Base-by-base conservation (phyloP, 2,888 invertebrate genomes). In the Drosophila testacea region DNA sequence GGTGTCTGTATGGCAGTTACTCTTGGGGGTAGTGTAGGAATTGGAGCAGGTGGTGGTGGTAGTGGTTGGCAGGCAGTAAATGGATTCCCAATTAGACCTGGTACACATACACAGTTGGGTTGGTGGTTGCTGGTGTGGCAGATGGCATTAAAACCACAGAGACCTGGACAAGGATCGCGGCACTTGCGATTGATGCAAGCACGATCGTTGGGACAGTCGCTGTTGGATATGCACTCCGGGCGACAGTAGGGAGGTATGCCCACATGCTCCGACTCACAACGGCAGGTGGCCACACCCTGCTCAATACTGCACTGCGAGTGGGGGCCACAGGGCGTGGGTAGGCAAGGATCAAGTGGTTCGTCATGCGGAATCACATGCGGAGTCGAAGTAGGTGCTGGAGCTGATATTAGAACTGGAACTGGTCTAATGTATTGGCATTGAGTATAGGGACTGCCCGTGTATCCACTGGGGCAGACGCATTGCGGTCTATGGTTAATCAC, bases 101-200 rank as follows among this genome's bases (percentile, higher is more conserved):
- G 81, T 32, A 94, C 94, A 87, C 96, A 96, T 48, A 94, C 94
- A 90, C 96, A 96, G 82, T 95, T 95, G 4, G 96, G 96, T 86
- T 95, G 95, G 83, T 97, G 96, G 91, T 96, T 96, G 16, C 95
- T 93, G 4, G 96, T 95, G 90, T 95, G 94, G 89, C 96, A 97
- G 77, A 94, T 93, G 6, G 96, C 95, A 80, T 94, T 94, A 50
- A 94, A 93, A 32, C 96, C 96, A 90, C 96, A 97, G 16, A 95
- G 93, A 34, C 96, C 96, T 13, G 94, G 94, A 88, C 97, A 97
- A 11, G 96, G 96, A 91, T 96, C 95, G 65, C 94, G 94, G 91
- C 97, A 97, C 92, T 95, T 96, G 77, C 95, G 95, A 90, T 96
- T 96, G 64, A 95, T 94, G 82, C 96, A 96, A 1, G 96, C 95